Percentiles rank a stretch among this genome's conserved stretches.
These are phyloP conservation scores for Drosophila guanche DNA, from an alignment of 1,140 invertebrate species.

Conservation along the genomic window DNA sequence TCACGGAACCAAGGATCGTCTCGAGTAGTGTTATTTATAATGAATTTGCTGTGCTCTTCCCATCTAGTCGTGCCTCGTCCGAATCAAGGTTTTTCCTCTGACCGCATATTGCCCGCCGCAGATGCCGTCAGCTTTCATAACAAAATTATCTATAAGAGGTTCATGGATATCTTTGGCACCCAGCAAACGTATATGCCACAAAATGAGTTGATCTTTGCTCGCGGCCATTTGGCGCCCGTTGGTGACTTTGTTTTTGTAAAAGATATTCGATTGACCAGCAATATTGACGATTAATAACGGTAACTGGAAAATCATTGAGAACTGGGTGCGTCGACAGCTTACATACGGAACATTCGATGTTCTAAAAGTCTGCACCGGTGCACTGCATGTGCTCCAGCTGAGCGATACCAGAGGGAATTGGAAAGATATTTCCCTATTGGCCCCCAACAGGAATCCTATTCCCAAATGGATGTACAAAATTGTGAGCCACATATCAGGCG, in stretches of 20 bases:
- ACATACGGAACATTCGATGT: too few relatives aligned
- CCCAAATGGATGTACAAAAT: conserved; percentile 49
- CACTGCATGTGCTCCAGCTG: conserved; percentile 24
- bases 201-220: conserved; percentile 22
- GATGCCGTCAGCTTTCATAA: conserved; percentile 13
- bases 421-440: conserved; percentile 12
- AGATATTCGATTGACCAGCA: conserved; percentile 14
- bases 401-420: not conserved
- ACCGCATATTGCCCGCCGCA: conserved; percentile 19
- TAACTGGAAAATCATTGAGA: conserved; percentile 54
- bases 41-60: not conserved
- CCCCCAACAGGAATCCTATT: conserved; percentile 14
- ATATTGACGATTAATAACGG: conserved; percentile 41
- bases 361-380: conserved; percentile 40
- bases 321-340: conserved; percentile 24
- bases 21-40: too few relatives aligned
- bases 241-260: conserved; percentile 32
- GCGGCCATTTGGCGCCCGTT: conserved; percentile 43
- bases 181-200: conserved; percentile 2
- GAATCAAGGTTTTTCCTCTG: conserved; percentile 18
- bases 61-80: conserved; percentile 7
- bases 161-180: too few relatives aligned
- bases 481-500: conserved; percentile 11
- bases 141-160: not conserved
- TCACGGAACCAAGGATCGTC: not conserved